A percentile compares a stretch with the other conserved stretches of the same genome.
phyloP scores from a whole-genome alignment of 2,113 vertebrate species.

The Semnornis frantzii region DNA sequence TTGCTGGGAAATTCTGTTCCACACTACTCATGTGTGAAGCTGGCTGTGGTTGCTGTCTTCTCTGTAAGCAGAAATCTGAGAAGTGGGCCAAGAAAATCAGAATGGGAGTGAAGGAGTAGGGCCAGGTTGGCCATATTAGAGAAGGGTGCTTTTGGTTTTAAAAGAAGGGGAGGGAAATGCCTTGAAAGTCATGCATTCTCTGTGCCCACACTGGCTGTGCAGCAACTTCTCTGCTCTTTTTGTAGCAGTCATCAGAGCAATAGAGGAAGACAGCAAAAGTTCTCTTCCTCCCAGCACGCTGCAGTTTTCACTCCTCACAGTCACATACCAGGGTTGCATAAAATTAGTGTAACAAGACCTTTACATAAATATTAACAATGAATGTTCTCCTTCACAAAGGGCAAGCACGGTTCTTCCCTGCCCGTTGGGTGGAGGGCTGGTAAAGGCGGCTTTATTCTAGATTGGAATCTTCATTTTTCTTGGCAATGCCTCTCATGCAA shows the following conservation, averaged over 20 bases:
- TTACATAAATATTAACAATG: not conserved
- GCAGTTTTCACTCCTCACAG: not conserved
- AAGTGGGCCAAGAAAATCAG: not conserved
- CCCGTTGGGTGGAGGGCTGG: not conserved
- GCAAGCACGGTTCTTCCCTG: not conserved
- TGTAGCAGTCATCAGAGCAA: not conserved
- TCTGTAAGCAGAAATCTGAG: not conserved
- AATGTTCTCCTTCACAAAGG: not conserved
- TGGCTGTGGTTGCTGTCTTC: not conserved
- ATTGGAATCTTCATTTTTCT: slow-evolving; percentile 33
- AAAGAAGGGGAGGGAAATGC: not conserved
- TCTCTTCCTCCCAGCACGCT: not conserved
- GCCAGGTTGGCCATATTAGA: not conserved
- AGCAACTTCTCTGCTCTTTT: not conserved
- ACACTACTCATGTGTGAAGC: not conserved
- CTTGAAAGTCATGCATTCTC: not conserved
- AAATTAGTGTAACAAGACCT: not conserved
- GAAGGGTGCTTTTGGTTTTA: not conserved
- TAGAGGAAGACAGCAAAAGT: not conserved
- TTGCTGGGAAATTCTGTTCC: slow-evolving; percentile 5
- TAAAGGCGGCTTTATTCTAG: not conserved
- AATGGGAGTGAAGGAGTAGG: not conserved
- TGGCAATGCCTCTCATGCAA: slow-evolving; percentile 19
- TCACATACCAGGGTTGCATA: not conserved
- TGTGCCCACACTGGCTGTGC: not conserved